phyloP scores from a whole-genome alignment of 2,113 vertebrate genomes.

The Toxotes jaculatrix region DNA sequence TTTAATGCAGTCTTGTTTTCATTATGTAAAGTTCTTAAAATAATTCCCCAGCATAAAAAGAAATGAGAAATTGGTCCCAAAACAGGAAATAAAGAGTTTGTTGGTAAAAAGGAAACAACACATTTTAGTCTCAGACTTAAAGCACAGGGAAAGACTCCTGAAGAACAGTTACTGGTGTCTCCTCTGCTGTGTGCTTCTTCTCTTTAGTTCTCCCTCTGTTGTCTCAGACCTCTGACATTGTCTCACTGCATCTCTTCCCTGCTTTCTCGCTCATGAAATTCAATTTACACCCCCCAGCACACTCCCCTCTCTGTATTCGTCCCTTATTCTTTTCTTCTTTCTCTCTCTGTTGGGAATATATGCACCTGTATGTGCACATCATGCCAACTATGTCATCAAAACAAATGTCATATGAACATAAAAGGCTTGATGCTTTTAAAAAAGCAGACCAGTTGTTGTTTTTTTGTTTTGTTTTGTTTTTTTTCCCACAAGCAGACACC shows the following conservation, averaged over 20 bases:
- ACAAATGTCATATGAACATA: constrained; percentile 10
- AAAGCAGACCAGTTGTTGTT: background rate
- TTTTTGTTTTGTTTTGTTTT: constrained; percentile 29
- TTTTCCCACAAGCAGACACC: constrained; percentile 22
- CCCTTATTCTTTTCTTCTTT: background rate
- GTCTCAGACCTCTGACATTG: constrained; percentile 44
- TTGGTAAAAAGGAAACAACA: background rate
- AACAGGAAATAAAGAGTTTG: background rate
- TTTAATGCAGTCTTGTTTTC: constrained; percentile 22
- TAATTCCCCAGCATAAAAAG: background rate
- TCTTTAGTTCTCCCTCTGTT: constrained; percentile 24
- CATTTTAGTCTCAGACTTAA: background rate
- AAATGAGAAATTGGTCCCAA: background rate
- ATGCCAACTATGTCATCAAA: constrained; percentile 13
- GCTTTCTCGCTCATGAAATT: constrained; percentile 52
- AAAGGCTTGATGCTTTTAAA: constrained; percentile 27
- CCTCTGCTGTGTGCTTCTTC: constrained; percentile 17
- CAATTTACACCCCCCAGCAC: constrained; percentile 21
- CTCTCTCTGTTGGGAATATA: background rate
- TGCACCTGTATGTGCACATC: background rate
- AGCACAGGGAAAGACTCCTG: background rate
- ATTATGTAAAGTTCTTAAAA: constrained; percentile 16
- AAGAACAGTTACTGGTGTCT: background rate
- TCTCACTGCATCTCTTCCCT: constrained; percentile 25
- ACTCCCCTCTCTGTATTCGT: constrained; percentile 4